phyloP scores from a whole-genome alignment of 2,797 vertebrate species.

The Botia almorhae region DNA sequence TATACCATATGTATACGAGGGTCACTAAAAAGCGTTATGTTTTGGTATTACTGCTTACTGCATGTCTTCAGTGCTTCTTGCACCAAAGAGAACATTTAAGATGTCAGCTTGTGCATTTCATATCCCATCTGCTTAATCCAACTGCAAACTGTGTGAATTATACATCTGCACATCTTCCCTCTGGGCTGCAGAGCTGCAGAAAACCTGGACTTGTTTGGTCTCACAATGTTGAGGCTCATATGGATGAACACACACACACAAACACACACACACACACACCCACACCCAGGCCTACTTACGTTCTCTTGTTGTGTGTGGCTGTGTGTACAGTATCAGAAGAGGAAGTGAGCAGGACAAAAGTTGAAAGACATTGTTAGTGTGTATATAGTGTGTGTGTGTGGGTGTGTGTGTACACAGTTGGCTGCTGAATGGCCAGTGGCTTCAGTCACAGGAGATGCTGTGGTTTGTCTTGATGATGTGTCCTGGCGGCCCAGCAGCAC shows the following conservation, averaged over 20 bases:
- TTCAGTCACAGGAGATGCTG: conserved; percentile 21
- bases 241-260: background rate
- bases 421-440: conserved; percentile 20
- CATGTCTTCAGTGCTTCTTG: conserved; percentile 5
- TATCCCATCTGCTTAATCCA: conserved; percentile 37
- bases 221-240: conserved; percentile 11
- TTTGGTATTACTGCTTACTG: background rate
- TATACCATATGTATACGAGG: too few relatives aligned
- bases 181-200: conserved; percentile 18
- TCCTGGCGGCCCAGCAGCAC: conserved; percentile 22
- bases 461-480: conserved; percentile 24
- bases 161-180: conserved; percentile 38
- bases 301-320: conserved; percentile 21
- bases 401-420: conserved; percentile 8
- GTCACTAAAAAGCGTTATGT: background rate
- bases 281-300: background rate
- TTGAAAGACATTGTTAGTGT: background rate
- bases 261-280: background rate
- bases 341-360: background rate
- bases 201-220: conserved; percentile 16
- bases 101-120: conserved; percentile 21
- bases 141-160: conserved; percentile 47
- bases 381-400: background rate
- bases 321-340: conserved; percentile 1
- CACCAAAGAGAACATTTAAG: conserved; percentile 27